These are phyloP conservation scores for Menidia beryllina DNA, from an alignment of 2,113 vertebrate genomes.

Conservation along the genomic window DNA sequence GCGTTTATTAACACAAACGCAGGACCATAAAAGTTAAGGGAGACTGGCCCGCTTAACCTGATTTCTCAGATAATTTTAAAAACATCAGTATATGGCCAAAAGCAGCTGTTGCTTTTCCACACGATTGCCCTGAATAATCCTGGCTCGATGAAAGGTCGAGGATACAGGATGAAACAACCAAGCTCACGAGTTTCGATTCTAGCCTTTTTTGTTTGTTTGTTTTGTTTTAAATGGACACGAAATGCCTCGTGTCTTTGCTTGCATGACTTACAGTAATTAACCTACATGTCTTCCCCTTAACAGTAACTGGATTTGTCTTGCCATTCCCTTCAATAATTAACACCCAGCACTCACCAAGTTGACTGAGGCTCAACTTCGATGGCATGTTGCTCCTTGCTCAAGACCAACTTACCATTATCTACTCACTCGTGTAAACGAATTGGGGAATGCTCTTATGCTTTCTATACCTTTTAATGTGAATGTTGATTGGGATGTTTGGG, in stretches of 20 bases:
- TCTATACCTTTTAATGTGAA: too few species aligned
- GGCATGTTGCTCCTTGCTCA: neutral
- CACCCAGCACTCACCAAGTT: neutral
- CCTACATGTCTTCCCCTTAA: too few species aligned
- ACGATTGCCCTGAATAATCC: neutral
- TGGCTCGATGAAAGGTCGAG: too few species aligned
- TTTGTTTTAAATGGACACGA: neutral
- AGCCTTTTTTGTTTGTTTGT: too few species aligned
- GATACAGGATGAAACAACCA: too few species aligned
- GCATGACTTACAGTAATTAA: neutral
- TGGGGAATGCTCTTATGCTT: too few species aligned
- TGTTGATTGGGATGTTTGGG: too few species aligned
- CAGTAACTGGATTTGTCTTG: neutral
- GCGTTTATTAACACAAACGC: constrained; percentile 1
- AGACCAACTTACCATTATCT: too few species aligned
- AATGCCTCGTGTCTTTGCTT: neutral
- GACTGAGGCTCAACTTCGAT: neutral
- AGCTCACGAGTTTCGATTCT: too few species aligned
- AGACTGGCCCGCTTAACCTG: neutral
- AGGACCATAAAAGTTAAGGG: neutral
- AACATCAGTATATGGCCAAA: neutral
- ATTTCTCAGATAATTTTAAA: neutral
- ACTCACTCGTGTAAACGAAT: neutral
- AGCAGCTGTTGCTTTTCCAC: neutral
- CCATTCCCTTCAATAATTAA: neutral